Evolutionary conservation across 2,113 vertebrate species (phyloP).

Genomic region (Macrotis lagotis): DNA sequence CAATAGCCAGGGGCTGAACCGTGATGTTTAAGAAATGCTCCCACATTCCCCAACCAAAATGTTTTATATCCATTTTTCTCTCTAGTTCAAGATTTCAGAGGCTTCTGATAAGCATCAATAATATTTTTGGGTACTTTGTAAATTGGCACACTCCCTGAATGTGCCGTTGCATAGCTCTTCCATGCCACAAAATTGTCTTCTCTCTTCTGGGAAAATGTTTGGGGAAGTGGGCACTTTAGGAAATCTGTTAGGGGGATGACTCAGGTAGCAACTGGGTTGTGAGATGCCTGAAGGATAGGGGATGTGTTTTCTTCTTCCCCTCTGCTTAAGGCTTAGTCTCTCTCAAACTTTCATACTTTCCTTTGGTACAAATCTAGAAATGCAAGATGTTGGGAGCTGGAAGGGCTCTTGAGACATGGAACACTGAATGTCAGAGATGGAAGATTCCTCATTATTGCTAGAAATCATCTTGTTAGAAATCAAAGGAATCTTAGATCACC

Average conservation of each 20-base stretch:
- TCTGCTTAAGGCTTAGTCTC: not conserved
- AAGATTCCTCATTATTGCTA: not conserved
- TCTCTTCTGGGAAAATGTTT: not conserved
- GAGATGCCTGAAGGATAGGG: not conserved
- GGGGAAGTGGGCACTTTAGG: not conserved
- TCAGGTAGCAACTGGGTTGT: not conserved
- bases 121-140: not conserved
- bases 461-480: not conserved
- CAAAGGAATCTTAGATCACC: not conserved
- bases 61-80: not conserved
- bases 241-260: not conserved
- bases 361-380: not conserved
- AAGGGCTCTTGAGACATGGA: not conserved
- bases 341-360: not conserved
- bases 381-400: not conserved
- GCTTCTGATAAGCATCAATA: not conserved
- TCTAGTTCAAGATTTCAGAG: not conserved
- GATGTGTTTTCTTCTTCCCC: not conserved
- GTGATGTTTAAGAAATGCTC: not conserved
- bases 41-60: not conserved
- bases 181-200: not conserved
- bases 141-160: not conserved
- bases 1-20: not conserved
- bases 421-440: not conserved
- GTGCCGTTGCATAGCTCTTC: not conserved